A percentile compares a stretch with the other conserved stretches of the same genome.
These are phyloP conservation scores for Thyatira batis DNA, from an alignment of 2,888 invertebrate genomes.

Conservation along the genomic window DNA sequence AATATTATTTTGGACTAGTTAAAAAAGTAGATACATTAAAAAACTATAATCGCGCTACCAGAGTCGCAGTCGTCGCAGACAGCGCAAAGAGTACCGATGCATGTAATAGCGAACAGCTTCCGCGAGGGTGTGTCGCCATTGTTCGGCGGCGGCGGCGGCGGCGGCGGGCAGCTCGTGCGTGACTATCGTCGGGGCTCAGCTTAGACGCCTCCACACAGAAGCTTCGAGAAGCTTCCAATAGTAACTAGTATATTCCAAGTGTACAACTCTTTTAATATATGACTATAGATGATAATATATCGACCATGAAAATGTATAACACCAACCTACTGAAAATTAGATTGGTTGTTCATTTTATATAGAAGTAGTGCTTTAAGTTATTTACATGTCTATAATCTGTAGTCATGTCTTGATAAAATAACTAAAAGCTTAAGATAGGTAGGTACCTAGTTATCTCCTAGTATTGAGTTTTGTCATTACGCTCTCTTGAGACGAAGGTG, in stretches of 20 bases:
- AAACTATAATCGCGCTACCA: constrained; percentile 25
- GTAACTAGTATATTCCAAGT: not conserved
- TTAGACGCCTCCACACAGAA: constrained; percentile 5
- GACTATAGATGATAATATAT: too few relatives aligned
- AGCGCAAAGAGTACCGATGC: constrained; percentile 51
- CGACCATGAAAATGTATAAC: not conserved
- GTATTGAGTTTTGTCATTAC: too few relatives aligned
- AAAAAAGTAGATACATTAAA: too few relatives aligned
- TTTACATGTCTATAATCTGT: too few relatives aligned
- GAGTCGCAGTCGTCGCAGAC: constrained; percentile 35
- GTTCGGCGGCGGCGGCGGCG: constrained; percentile 25
- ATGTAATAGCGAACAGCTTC: constrained; percentile 67
- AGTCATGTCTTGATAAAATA: too few relatives aligned
- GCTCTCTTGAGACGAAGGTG: too few relatives aligned
- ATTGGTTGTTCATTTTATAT: too few relatives aligned
- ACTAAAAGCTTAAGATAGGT: too few relatives aligned
- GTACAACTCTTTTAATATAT: not conserved
- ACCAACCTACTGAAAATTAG: too few relatives aligned
- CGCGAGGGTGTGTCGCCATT: constrained; percentile 68
- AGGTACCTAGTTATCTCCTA: too few relatives aligned
- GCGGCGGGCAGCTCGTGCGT: constrained; percentile 47
- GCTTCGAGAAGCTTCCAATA: constrained; percentile 3
- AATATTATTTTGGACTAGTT: too few relatives aligned
- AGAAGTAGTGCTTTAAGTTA: too few relatives aligned
- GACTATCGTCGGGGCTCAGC: constrained; percentile 37